Evolutionary conservation across 2,888 invertebrate species (phyloP).

Genomic region (Pandemis cinnamomeana): DNA sequence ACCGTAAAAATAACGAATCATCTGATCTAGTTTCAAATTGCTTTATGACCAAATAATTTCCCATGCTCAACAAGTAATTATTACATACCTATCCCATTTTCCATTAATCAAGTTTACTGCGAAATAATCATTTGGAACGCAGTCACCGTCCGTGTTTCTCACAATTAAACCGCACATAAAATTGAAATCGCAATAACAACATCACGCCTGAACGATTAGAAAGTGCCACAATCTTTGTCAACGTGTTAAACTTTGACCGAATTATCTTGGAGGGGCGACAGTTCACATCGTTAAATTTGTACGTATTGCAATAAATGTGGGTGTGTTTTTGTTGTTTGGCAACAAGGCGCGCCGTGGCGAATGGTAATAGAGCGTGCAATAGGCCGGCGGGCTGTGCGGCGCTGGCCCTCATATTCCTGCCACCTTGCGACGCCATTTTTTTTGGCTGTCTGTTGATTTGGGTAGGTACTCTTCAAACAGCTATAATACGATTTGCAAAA

Average conservation of each 20-base stretch:
- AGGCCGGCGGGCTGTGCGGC: constrained; percentile 54
- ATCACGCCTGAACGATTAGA: constrained; percentile 76
- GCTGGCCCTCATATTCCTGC: constrained; percentile 55
- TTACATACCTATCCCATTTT: constrained; percentile 40
- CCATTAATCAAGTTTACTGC: constrained; percentile 62
- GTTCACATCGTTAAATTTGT: constrained; percentile 83
- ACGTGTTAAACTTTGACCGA: constrained; percentile 83
- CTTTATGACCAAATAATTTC: background rate
- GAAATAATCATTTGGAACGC: constrained; percentile 52
- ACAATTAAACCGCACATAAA: constrained; percentile 76
- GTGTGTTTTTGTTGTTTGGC: constrained; percentile 72
- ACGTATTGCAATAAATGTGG: constrained; percentile 81
- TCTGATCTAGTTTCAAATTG: background rate
- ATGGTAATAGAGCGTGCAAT: constrained; percentile 77
- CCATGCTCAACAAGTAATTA: constrained; percentile 14
- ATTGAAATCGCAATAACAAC: constrained; percentile 69
- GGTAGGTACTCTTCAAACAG: background rate
- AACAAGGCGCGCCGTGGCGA: constrained; percentile 77
- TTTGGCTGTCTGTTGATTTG: constrained; percentile 38
- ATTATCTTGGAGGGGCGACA: constrained; percentile 67
- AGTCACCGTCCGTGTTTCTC: constrained; percentile 60
- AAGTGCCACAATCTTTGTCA: constrained; percentile 76
- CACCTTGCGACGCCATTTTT: constrained; percentile 42
- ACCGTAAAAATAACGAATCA: background rate
- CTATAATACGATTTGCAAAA: background rate